Conservation (phyloP, 2,113 vertebrate genomes). For the Ammodytes dubius region DNA sequence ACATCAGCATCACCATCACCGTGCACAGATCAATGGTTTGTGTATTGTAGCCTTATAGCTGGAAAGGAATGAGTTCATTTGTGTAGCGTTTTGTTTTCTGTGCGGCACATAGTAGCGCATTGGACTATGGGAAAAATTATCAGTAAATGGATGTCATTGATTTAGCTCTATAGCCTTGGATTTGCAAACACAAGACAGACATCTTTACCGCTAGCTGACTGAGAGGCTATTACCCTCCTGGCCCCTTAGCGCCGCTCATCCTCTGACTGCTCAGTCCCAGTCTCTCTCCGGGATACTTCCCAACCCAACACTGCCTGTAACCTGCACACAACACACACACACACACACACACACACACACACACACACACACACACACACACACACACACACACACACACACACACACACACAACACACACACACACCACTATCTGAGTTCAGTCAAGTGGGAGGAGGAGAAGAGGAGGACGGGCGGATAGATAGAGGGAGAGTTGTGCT, state of each 20-base stretch:
- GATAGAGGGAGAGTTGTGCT: constrained; percentile 43
- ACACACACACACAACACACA: constrained; percentile 4
- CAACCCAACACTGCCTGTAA: constrained; percentile 15
- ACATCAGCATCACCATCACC: no score
- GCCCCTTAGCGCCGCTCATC: constrained; percentile 40
- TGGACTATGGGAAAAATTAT: constrained; percentile 22
- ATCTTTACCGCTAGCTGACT: constrained; percentile 66
- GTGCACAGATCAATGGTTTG: no score
- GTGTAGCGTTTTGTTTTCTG: no score
- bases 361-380: no score
- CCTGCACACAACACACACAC: constrained; percentile 8
- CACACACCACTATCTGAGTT: constrained; percentile 55
- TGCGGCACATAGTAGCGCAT: background rate
- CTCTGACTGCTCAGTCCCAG: constrained; percentile 41
- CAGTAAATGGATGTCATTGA: constrained; percentile 31
- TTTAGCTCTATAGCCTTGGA: constrained; percentile 6
- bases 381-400: no score
- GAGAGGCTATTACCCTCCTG: constrained; percentile 71
- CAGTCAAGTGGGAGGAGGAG: constrained; percentile 42
- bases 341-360: no score
- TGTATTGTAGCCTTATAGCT: no score
- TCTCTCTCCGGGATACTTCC: constrained; percentile 35
- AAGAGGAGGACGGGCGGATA: constrained; percentile 3
- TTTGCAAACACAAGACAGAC: constrained; percentile 49
- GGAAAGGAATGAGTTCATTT: no score